Evolutionary conservation across 1,140 invertebrate species (phyloP), one percentile per base, ranked within the genome.

Genomic region (Dreissena rostriformis): DNA sequence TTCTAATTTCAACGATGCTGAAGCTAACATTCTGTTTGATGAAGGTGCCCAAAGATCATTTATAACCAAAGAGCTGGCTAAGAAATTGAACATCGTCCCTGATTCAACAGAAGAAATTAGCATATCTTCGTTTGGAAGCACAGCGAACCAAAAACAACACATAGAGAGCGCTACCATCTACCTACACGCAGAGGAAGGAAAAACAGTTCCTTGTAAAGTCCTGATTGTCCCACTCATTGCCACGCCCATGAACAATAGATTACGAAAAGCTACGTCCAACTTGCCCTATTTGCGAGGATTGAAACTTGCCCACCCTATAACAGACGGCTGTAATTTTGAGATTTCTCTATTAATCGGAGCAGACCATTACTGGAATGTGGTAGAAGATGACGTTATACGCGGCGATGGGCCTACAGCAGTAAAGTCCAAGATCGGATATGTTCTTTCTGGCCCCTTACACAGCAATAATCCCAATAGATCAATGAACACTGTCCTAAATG

Each of bases 381-480:
- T 83, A 19, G 49, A 65, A 70, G 55, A 84, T 78, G n/a, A 57
- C 55, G 22, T 26, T 78, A 28, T 84, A 14, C 22, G 75, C 19
- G 82, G 82, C 5, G n/a, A 71, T n/a, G 82, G 82, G 26, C 82
- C 82, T 22, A 84, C 82, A 28, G 82, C 82, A 10, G 73, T 78
- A n/a, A 71, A 66, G 14, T 86, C 74, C 5, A 29, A 66, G 7
- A 77, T 77, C 10, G 74, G 74, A 7, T 66, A 77, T 51, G 15
- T 77, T 7, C 39, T 77, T 24, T 77, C 57, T 11, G 28, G 74
- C 49, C 74, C 74, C 10, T 19, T 14, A 0, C 10, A 57, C 57
- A 24, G 22, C 57, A 24, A 29, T 49, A 6, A 8, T 49, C n/a
- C 28, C 12, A 77, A 61, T 51, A 57, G 24, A 51, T 10, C 49